Evolutionary conservation across 2,797 vertebrate genomes (phyloP), one percentile per base, ranked within the genome.

Genomic region (Spinus pinus): DNA sequence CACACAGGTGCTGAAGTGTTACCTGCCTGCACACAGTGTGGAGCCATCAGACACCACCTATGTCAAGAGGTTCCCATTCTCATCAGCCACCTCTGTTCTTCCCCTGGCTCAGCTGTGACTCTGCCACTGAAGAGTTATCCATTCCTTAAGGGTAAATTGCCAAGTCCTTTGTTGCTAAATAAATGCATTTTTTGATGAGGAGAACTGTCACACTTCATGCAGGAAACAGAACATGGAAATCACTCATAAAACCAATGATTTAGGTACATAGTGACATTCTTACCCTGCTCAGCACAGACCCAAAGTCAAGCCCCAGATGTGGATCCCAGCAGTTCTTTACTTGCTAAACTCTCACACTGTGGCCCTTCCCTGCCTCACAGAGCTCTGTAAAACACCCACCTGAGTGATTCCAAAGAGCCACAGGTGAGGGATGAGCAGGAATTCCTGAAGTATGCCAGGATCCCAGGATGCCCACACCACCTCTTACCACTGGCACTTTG

Each of bases 331-430:
- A 46, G 50, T 25, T 78, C 35, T 24, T 19, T 31, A 15, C 27
- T 57, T 1, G 0, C 10, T n/a, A 27, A 70, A 10, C 7, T 4
- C 35, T 60, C 44, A 14, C 60, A 7, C 0, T 19, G 20, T 16
- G 44, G 2, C 22, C n/a, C 47, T 79, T 74, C 12, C 13, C 25
- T 31, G 61, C 61, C 71, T 54, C n/a, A 16, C 42, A 51, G 47
- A 53, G 28, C 57, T 82, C 64, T 57, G 62, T 44, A 16, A 70
- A 86, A 42, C 47, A 64, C 51, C 28, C 49, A 17, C 8, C 7
- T 13, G 2, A 7, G 25, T 4, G 3, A 42, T 60, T 73, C 60
- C 44, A 64, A 62, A 70, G 33, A 58, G 27, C 22, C 60, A 35
- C 23, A 6, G 57, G 50, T 23, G 21, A 73, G 71, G 71, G 49